Base-by-base conservation (phyloP, 2,113 vertebrate genomes). In the Engystomops pustulosus region DNA sequence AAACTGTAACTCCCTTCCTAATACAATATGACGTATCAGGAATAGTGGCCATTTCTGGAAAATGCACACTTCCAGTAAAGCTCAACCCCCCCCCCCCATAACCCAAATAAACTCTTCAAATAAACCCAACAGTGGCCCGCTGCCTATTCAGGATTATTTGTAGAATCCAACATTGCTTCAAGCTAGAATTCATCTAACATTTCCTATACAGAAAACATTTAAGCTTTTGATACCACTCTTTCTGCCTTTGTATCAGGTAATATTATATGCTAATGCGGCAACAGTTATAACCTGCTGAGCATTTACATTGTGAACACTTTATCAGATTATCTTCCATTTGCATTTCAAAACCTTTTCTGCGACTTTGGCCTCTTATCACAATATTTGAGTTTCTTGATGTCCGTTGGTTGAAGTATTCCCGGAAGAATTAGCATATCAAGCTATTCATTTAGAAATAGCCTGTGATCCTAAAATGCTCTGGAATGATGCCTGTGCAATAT, bases 391-490 rank as follows among this genome's bases (percentile, higher is more conserved):
- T 36, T 67, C 20, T 76, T n/a, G 10, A 47, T 67, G 27, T 32
- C 76, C 38, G 20, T 44, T 34, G 20, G 6, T 25, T 76, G 55
- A 76, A 76, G 38, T 53, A 65, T 83, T 65, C 71, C 55, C 53
- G n/a, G 38, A 65, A 75, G 58, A 49, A 67, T 83, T 76, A 51
- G 3, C 55, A 75, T 70, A 65, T 51, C 38, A 83, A 76, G 23
- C 60, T 55, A 69, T 85, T 70, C 47, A 70, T 85, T 85, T 45
- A 36, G 23, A 85, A 79, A 85, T 58, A 79, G 49, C 45, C 62
- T 45, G 58, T 47, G 53, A 83, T 62, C 27, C 75, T 86, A 45
- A 81, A 77, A 79, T 71, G 51, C 23, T 36, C 34, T 65, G 75
- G 17, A 79, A 79, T 23, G 9, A 62, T 58, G 45, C 65, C 14